phyloP scores from a whole-genome alignment of 2,888 invertebrate species.

The Nomada goodeniana region DNA sequence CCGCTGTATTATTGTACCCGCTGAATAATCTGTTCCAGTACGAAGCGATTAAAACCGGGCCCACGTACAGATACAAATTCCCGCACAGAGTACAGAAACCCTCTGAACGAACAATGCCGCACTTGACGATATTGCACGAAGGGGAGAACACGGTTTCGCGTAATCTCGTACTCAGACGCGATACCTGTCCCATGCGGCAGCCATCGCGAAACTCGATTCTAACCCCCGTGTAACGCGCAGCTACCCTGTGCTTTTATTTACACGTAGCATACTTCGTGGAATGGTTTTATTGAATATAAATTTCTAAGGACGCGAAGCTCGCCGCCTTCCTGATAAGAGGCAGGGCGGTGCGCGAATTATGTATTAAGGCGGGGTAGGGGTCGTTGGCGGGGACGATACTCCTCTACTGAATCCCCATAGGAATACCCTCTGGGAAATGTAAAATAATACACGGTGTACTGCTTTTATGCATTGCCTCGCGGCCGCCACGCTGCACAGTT shows the following conservation, averaged over 20 bases:
- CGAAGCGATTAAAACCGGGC: background rate
- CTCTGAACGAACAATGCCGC: background rate
- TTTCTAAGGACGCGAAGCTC: slow-evolving; percentile 40
- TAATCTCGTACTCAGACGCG: slow-evolving; percentile 26
- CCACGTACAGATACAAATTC: background rate
- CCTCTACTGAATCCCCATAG: slow-evolving; percentile 48
- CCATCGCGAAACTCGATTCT: slow-evolving; percentile 30
- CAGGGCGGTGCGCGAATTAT: slow-evolving; percentile 22
- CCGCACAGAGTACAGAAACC: background rate
- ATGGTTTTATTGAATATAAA: slow-evolving; percentile 54
- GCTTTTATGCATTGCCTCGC: slow-evolving; percentile 67
- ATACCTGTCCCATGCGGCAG: slow-evolving; percentile 33
- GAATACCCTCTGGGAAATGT: slow-evolving; percentile 74
- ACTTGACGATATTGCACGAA: background rate
- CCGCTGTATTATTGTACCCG: background rate
- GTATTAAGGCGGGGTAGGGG: background rate
- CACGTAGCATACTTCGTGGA: slow-evolving; percentile 10
- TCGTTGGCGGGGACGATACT: slow-evolving; percentile 26
- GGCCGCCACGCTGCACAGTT: slow-evolving; percentile 52
- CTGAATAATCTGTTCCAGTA: background rate
- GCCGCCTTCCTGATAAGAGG: background rate
- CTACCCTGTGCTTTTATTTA: slow-evolving; percentile 22
- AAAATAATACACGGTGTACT: slow-evolving; percentile 77
- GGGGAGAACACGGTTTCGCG: slow-evolving; percentile 7
- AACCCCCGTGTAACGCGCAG: slow-evolving; percentile 3